Evolutionary conservation across 2,888 invertebrate genomes (phyloP).

Genomic region (Thyatira batis): DNA sequence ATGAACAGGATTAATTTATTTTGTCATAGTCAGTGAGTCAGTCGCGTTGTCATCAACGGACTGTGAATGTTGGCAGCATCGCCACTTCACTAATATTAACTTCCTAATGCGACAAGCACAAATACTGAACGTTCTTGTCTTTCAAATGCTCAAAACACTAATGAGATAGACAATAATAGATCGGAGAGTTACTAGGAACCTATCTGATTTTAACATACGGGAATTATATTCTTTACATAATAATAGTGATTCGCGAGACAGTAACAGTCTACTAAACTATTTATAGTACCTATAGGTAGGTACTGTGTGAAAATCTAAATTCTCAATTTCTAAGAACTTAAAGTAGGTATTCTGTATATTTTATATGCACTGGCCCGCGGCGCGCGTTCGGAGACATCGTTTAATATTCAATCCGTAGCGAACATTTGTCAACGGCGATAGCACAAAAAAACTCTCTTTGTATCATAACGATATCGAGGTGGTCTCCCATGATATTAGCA

Average conservation of each 20-base stretch:
- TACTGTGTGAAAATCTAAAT: too few relatives aligned
- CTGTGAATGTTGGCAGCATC: conserved; percentile 43
- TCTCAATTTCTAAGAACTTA: not conserved
- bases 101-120: conserved; percentile 16
- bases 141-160: not conserved
- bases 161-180: not conserved
- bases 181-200: not conserved
- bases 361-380: conserved; percentile 17
- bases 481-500: conserved; percentile 59
- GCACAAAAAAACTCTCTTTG: conserved; percentile 48
- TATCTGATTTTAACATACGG: too few relatives aligned
- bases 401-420: conserved; percentile 65
- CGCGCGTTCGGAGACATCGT: conserved; percentile 33
- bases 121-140: not conserved
- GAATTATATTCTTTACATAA: too few relatives aligned
- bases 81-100: conserved; percentile 39
- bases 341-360: not conserved
- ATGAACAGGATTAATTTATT: conserved; percentile 15
- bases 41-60: conserved; percentile 25
- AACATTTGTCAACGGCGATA: conserved; percentile 56
- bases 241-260: too few relatives aligned
- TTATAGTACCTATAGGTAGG: too few relatives aligned
- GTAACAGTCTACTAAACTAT: too few relatives aligned
- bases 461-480: conserved; percentile 50
- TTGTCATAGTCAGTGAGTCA: conserved; percentile 20